Base-by-base conservation (phyloP, 2,797 vertebrate species). In the Phataginus tricuspis region DNA sequence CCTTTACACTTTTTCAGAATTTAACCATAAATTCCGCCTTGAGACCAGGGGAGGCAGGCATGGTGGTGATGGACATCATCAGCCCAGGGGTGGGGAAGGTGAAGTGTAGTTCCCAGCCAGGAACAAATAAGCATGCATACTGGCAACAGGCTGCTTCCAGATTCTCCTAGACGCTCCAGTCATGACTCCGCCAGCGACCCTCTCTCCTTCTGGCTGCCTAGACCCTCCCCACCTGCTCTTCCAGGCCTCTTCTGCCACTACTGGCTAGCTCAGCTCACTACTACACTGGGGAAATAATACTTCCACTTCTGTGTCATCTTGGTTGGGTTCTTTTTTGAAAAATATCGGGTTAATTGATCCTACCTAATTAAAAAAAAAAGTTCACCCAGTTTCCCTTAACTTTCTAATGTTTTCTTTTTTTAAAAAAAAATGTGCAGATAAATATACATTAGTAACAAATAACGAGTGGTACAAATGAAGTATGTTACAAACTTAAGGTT, bases 11-110 rank as follows among this genome's bases (percentile, higher is more conserved):
- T 85, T 89, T 85, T 92, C 63, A 84, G 83, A 94, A 89, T 19
- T 13, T 57, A 31, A 75, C 95, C 49, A 90, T 87, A 96, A 96
- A 95, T 96, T 89, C 84, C 93, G 55, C 89, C 39, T 13, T 91
- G 69, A 86, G 90, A 77, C 53, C 78, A 34, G 57, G 68, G 71
- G 49, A 90, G 64, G 77, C 75, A 64, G 94, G 90, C 69, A 39
- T 13, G 13, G 86, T 69, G 80, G 94, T 89, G 82, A 77, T 4
- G 51, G 94, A 94, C 86, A 84, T 91, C 86, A 84, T 90, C 68
- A 78, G 92, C 31, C 27, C 29, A 11, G 37, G n/a, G 42, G 34
- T 34, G 86, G 51, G 45, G 66, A 92, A 88, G 79, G 68, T 4
- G 23, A 64, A 69, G 45, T 7, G 27, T 23, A 66, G 42, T 21